Conservation (phyloP, 2,113 vertebrate species). For the Microcebus tavaratra region DNA sequence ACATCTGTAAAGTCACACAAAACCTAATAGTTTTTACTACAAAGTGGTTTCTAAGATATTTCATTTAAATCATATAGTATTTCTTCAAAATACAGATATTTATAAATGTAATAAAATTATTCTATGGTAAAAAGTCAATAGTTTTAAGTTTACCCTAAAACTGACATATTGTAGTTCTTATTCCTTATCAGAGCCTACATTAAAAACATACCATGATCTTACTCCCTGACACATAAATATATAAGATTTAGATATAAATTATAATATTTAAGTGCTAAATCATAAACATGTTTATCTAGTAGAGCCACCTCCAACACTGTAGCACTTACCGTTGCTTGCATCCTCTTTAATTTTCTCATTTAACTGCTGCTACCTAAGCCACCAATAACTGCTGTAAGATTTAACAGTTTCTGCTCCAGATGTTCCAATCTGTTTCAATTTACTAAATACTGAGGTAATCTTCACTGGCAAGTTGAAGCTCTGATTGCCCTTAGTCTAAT, state of each 20-base stretch:
- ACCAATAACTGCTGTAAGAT: conserved; percentile 81
- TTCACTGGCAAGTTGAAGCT: conserved; percentile 72
- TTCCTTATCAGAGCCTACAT: conserved; percentile 33
- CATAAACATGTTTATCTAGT: conserved; percentile 66
- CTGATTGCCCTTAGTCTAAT: conserved; percentile 52
- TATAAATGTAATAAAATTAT: conserved; percentile 71
- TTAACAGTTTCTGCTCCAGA: conserved; percentile 82
- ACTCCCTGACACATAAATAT: neutral
- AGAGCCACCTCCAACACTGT: conserved; percentile 75
- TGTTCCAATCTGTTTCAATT: conserved; percentile 80
- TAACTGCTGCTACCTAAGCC: conserved; percentile 87
- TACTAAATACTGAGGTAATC: conserved; percentile 78
- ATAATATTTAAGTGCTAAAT: conserved; percentile 67
- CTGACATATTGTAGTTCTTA: conserved; percentile 65
- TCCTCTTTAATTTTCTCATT: conserved; percentile 90
- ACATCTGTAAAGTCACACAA: too few relatives aligned
- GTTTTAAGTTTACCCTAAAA: conserved; percentile 63
- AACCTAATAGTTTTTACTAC: neutral
- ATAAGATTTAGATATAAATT: neutral
- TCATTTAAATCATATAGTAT: neutral
- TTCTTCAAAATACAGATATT: conserved; percentile 37
- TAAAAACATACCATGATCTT: neutral
- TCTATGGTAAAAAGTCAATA: conserved; percentile 36
- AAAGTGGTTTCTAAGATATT: conserved; percentile 9
- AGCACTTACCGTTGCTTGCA: conserved; percentile 92